Conservation (phyloP, 1,140 invertebrate species). For the Drosophila ironensis region DNA sequence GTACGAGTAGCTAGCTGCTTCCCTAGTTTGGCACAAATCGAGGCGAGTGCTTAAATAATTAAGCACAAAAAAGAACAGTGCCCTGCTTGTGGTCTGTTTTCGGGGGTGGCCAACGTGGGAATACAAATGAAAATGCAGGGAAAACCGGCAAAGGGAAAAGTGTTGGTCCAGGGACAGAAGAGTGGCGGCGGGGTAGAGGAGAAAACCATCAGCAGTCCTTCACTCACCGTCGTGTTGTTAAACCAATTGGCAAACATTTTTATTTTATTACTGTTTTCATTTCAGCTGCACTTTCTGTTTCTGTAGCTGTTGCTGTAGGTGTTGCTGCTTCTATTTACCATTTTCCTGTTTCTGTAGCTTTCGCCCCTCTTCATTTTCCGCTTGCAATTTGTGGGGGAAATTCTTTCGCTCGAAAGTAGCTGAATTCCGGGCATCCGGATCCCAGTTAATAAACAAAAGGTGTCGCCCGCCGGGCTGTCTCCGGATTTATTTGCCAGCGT, state of each 20-base stretch:
- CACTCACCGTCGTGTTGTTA: background rate
- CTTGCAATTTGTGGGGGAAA: too few species aligned
- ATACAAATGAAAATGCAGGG: slow-evolving; percentile 15
- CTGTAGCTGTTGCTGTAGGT: background rate
- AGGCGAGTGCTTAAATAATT: slow-evolving; percentile 27
- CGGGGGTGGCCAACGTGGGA: slow-evolving; percentile 14
- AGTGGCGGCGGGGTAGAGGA: background rate
- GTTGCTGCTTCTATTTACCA: too few species aligned
- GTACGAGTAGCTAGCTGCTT: background rate
- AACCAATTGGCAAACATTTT: slow-evolving; percentile 32
- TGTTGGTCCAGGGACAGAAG: background rate
- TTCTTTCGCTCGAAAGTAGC: background rate
- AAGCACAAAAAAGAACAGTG: slow-evolving; percentile 24
- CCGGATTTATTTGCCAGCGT: slow-evolving; percentile 18
- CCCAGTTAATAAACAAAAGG: slow-evolving; percentile 17
- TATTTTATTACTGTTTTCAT: slow-evolving; percentile 19
- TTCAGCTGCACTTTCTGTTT: slow-evolving; percentile 19
- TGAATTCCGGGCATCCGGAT: background rate
- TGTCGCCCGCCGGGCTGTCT: slow-evolving; percentile 34
- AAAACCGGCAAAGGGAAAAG: background rate
- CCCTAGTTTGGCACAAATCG: slow-evolving; percentile 17
- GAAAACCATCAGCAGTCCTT: slow-evolving; percentile 3
- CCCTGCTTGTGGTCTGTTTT: too few species aligned
- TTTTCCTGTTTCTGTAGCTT: background rate
- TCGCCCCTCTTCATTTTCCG: background rate